phyloP scores from a whole-genome alignment of 1,140 invertebrate species.

The Agrypnia vestita region DNA sequence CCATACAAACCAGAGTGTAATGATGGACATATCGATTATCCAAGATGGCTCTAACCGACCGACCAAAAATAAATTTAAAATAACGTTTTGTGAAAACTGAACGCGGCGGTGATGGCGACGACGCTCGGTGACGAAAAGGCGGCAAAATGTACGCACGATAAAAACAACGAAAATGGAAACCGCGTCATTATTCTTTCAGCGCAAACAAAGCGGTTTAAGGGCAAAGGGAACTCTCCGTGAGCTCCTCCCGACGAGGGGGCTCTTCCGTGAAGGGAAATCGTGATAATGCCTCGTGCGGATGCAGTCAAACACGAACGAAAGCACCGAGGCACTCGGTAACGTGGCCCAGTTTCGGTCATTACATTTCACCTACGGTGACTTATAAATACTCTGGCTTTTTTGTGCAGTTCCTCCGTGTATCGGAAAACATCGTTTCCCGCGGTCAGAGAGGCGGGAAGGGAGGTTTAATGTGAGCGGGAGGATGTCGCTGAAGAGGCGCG shows the following conservation, averaged over 20 bases:
- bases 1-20: too few species aligned
- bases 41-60: too few species aligned
- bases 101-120: too few species aligned
- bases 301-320: conserved; percentile 9
- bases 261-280: conserved; percentile 14
- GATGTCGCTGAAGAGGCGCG: too few species aligned
- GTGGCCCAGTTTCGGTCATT: background rate
- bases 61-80: too few species aligned
- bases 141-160: background rate
- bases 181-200: conserved; percentile 25
- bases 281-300: conserved; percentile 22
- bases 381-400: background rate
- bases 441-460: too few species aligned
- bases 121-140: too few species aligned
- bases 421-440: background rate
- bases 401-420: background rate
- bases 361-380: background rate
- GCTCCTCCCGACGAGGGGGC: background rate
- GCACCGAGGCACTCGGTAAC: conserved; percentile 1
- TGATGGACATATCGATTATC: too few species aligned
- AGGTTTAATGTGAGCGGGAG: too few species aligned
- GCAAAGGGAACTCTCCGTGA: conserved; percentile 9
- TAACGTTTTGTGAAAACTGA: too few species aligned
- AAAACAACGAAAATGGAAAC: conserved; percentile 16
- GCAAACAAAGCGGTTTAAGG: conserved; percentile 30